Base-by-base conservation (phyloP, 2,797 vertebrate species). In the Nyctibius grandis region DNA sequence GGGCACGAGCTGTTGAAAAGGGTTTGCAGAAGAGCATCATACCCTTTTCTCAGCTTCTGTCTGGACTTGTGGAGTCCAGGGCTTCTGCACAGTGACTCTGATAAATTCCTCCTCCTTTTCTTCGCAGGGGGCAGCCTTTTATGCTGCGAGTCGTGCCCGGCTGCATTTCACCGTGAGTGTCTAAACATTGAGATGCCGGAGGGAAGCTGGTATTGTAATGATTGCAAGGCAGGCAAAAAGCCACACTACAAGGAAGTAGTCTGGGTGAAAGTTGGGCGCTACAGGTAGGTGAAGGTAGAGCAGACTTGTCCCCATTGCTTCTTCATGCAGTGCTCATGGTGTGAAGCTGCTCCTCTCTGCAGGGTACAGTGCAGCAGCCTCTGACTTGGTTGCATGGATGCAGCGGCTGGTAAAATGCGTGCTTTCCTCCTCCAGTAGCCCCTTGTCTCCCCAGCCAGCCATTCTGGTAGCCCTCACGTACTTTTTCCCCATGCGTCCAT, bases 121-220 rank as follows among this genome's bases (percentile, higher is more conserved):
- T 33, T 82, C 91, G 15, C 92, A 99, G 99, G 99, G 95, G 99
- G 99, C 86, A 99, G 99, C 94, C 99, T 99, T 89, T 98, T 99
- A 90, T 99, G 99, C 98, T 99, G 99, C 12, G 99, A 99, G 97
- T 99, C 99, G 6, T 99, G 99, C 96, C 99, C 99, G 8, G 99
- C 99, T 36, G 99, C 99, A 0, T 99, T 99, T 97, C 99, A 99
- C 97, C 98, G 99, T 19, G 99, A 99, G 97, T 99, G 99, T 98
- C 98, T 99, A 95, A 99, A 99, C 96, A 99, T 99, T 53, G 99
- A 99, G 93, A 99, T 99, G 98, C 99, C 99, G 16, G 99, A 99
- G 97, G 99, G 99, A 92, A 99, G 98, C 97, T 99, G 99, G 99
- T 99, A 98, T 97, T 99, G 99, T 97, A 99, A 99, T 57, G 99